Percentiles rank a stretch among this genome's conserved stretches.
These are phyloP conservation scores for Zootoca vivipara DNA, from an alignment of 2,113 vertebrate species.

Conservation along the genomic window DNA sequence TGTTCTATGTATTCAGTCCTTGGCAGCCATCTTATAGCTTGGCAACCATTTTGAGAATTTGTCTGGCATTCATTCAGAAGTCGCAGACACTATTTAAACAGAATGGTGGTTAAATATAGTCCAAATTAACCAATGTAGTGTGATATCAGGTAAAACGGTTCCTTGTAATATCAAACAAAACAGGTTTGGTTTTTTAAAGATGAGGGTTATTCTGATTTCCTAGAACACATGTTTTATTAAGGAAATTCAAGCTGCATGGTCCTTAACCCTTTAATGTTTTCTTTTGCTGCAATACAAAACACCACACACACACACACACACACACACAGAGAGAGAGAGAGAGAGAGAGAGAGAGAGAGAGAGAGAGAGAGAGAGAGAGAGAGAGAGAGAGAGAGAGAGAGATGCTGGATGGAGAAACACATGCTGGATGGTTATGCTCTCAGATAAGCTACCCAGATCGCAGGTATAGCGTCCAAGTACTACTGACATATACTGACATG, in stretches of 20 bases:
- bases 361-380: too few relatives aligned
- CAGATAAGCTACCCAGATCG: neutral
- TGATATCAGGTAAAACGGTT: constrained; percentile 72
- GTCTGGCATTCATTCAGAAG: constrained; percentile 84
- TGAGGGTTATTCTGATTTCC: constrained; percentile 14
- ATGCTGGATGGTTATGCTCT: neutral
- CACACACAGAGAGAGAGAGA: too few relatives aligned
- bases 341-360: too few relatives aligned
- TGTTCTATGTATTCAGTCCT: constrained; percentile 75
- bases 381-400: neutral
- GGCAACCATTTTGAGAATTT: constrained; percentile 98
- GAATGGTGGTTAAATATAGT: constrained; percentile 79
- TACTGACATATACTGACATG: neutral
- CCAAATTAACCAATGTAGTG: constrained; percentile 72
- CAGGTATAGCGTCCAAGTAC: neutral
- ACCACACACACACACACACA: neutral
- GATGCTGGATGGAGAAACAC: too few relatives aligned
- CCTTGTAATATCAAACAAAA: constrained; percentile 51
- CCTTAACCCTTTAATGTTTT: constrained; percentile 66
- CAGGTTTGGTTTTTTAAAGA: constrained; percentile 53
- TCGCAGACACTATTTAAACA: constrained; percentile 81
- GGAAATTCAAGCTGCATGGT: neutral
- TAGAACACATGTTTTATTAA: neutral
- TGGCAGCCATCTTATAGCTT: constrained; percentile 98
- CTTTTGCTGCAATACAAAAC: neutral